Evolutionary conservation across 2,113 vertebrate genomes (phyloP).

Genomic region (Beaufortia kweichowensis): DNA sequence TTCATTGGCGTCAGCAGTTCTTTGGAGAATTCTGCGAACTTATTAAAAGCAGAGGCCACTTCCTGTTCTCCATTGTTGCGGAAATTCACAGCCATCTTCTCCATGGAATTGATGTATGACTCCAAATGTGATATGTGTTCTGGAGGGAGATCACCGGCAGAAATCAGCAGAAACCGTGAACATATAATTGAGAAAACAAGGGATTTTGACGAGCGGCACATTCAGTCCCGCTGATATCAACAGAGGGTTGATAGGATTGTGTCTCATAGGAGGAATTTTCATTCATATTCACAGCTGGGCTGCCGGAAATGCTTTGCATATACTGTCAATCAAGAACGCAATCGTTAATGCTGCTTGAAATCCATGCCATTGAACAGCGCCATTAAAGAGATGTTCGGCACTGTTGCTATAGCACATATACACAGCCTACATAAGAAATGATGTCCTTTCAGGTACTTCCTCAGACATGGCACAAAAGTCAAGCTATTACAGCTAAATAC

Average conservation of each 20-base stretch:
- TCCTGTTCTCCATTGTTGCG: slow-evolving; percentile 66
- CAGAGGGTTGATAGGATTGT: neutral
- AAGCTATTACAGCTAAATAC: too few species aligned
- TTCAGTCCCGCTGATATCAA: neutral
- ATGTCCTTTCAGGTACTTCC: too few species aligned
- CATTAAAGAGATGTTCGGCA: neutral
- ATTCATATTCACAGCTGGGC: slow-evolving; percentile 14
- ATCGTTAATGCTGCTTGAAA: neutral
- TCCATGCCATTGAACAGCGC: neutral
- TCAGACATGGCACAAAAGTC: too few species aligned
- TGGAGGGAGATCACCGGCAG: slow-evolving; percentile 34
- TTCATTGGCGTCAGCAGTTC: slow-evolving; percentile 71
- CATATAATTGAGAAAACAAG: neutral
- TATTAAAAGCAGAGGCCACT: slow-evolving; percentile 66
- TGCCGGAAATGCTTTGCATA: slow-evolving; percentile 4
- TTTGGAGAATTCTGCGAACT: slow-evolving; percentile 69
- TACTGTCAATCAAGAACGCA: neutral
- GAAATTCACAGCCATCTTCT: slow-evolving; percentile 71
- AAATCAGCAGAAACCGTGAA: slow-evolving; percentile 2
- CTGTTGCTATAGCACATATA: too few species aligned
- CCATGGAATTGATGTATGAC: slow-evolving; percentile 67
- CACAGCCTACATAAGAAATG: too few species aligned
- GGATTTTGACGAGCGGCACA: neutral
- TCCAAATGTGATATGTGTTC: slow-evolving; percentile 71
- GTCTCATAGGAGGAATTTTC: slow-evolving; percentile 8